Conservation (phyloP, 2,888 invertebrate species). For the Ecdyonurus torrentis region DNA sequence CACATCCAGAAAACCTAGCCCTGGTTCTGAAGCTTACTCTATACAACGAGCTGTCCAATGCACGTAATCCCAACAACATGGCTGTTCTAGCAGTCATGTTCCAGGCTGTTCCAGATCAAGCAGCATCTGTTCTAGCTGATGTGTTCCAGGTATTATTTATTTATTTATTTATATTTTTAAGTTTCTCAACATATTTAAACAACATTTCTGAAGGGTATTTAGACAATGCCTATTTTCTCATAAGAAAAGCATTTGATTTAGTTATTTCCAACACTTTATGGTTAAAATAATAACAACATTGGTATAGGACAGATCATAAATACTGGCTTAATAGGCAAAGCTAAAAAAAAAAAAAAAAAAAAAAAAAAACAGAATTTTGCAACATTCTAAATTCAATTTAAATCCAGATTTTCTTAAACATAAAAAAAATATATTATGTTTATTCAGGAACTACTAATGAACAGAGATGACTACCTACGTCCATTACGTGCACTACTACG, state of each 20-base stretch:
- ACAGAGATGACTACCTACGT: conserved; percentile 78
- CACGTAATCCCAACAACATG: conserved; percentile 90
- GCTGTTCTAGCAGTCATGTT: conserved; percentile 78
- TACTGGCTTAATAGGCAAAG: too few species aligned
- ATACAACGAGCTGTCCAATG: conserved; percentile 85
- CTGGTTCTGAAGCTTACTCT: conserved; percentile 80
- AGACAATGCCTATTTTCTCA: too few species aligned
- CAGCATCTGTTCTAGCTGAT: conserved; percentile 68
- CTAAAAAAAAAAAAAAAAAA: not conserved
- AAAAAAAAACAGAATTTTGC: not conserved
- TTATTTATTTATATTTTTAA: too few species aligned
- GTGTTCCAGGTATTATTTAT: conserved; percentile 44
- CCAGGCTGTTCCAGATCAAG: conserved; percentile 62
- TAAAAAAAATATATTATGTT: conserved; percentile 12
- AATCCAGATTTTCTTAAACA: not conserved
- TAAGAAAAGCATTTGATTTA: too few species aligned
- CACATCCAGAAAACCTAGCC: conserved; percentile 68
- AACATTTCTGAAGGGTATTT: too few species aligned
- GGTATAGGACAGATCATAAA: too few species aligned
- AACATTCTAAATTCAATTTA: not conserved
- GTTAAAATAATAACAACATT: too few species aligned
- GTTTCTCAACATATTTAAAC: too few species aligned
- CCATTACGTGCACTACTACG: conserved; percentile 71
- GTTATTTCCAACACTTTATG: too few species aligned
- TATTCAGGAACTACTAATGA: conserved; percentile 62